phyloP scores from a whole-genome alignment of 1,140 invertebrate species.

The Tetramorium simillimum region DNA sequence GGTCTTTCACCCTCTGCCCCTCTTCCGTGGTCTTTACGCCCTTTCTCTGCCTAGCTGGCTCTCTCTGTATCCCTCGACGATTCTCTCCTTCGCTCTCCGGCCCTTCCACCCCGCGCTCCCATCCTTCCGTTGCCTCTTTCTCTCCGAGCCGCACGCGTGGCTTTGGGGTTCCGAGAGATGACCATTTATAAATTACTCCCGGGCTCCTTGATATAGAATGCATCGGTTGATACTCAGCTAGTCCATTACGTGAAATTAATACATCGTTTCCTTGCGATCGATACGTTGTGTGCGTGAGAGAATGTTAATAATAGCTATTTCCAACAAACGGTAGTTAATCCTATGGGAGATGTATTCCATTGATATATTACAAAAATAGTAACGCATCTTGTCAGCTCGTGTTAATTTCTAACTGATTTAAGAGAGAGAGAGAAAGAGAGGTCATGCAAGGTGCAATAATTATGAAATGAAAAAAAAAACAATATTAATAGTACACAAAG shows the following conservation, averaged over 20 bases:
- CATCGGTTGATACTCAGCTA: slow-evolving; percentile 44
- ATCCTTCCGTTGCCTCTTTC: slow-evolving; percentile 34
- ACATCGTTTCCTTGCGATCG: slow-evolving; percentile 40
- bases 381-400: too few species aligned
- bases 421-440: background rate
- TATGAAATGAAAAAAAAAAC: background rate
- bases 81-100: slow-evolving; percentile 36
- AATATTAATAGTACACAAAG: background rate
- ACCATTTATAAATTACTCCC: slow-evolving; percentile 79
- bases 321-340: background rate
- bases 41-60: slow-evolving; percentile 45
- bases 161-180: slow-evolving; percentile 74
- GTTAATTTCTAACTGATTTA: background rate
- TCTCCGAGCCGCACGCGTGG: slow-evolving; percentile 58
- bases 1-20: background rate
- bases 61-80: slow-evolving; percentile 33
- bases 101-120: background rate
- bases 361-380: background rate
- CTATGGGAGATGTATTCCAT: background rate
- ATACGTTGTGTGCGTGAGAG: background rate
- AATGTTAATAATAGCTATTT: slow-evolving; percentile 6
- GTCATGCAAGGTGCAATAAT: background rate
- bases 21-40: slow-evolving; percentile 37
- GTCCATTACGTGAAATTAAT: slow-evolving; percentile 59
- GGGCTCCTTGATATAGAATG: slow-evolving; percentile 56